Conservation (phyloP, 2,888 invertebrate genomes). For the Balanococcus diminutus region DNA sequence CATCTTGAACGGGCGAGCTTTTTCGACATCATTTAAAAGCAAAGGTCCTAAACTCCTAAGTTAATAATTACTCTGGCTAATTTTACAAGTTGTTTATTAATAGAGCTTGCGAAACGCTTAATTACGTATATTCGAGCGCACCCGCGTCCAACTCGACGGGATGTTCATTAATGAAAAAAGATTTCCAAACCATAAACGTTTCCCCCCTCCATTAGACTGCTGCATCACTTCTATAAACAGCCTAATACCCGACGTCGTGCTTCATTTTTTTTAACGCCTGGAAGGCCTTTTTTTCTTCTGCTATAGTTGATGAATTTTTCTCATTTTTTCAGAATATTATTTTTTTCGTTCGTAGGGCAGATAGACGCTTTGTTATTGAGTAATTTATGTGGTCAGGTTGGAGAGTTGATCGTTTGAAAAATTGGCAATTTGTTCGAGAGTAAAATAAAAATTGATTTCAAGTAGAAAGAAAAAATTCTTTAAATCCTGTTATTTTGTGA, state of each 20-base stretch:
- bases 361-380: no score
- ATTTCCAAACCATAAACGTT: conserved; percentile 12
- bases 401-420: no score
- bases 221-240: background rate
- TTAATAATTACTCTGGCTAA: conserved; percentile 23
- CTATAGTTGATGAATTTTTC: background rate
- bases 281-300: background rate
- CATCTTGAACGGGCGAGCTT: background rate
- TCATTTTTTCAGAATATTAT: background rate
- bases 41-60: conserved; percentile 13
- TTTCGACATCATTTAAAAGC: background rate
- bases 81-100: conserved; percentile 29
- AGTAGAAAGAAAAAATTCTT: no score
- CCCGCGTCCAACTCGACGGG: background rate
- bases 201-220: background rate
- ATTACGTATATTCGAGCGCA: background rate
- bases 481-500: no score
- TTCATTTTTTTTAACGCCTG: background rate
- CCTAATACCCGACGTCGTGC: background rate
- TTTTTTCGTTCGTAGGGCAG: no score
- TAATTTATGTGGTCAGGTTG: no score
- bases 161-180: conserved; percentile 16
- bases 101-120: conserved; percentile 6
- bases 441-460: no score
- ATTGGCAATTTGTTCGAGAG: no score